A percentile compares a stretch with the other conserved stretches of the same genome.
Evolutionary conservation across 2,113 vertebrate species (phyloP).

Genomic region (Tretioscincus oriximinensis): DNA sequence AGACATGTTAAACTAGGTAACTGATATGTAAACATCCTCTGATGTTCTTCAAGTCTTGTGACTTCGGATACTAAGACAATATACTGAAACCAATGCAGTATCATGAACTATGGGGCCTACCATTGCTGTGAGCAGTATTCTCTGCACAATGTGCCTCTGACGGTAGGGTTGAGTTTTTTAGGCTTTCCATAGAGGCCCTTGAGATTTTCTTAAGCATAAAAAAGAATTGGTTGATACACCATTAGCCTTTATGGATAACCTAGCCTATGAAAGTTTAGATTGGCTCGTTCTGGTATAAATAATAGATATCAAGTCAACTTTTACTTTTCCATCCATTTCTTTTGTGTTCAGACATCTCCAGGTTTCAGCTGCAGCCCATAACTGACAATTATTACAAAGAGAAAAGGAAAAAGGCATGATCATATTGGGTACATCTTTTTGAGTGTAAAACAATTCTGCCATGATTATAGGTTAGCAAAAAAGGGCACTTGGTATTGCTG

Average conservation of each 20-base stretch:
- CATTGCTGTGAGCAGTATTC: not conserved
- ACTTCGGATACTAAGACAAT: too few relatives aligned
- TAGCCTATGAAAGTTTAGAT: not conserved
- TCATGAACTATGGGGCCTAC: too few relatives aligned
- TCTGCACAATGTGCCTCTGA: not conserved
- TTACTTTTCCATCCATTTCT: not conserved
- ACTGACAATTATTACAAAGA: not conserved
- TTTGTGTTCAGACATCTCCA: not conserved
- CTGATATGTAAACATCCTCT: too few relatives aligned
- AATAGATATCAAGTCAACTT: too few relatives aligned
- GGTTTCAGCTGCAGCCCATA: not conserved
- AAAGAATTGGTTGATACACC: not conserved
- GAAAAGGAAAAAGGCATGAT: not conserved
- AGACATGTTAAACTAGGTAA: too few relatives aligned
- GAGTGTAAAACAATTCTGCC: not conserved
- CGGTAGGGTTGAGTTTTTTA: not conserved
- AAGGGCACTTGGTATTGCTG: not conserved
- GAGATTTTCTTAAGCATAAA: not conserved
- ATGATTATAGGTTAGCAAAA: slow-evolving; percentile 11
- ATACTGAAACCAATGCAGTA: too few relatives aligned
- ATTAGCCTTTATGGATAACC: not conserved
- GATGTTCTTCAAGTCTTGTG: too few relatives aligned
- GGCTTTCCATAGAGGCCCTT: not conserved
- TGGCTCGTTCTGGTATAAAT: not conserved
- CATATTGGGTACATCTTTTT: not conserved